phyloP scores from a whole-genome alignment of 2,888 invertebrate species.

The Abrostola triplasia region DNA sequence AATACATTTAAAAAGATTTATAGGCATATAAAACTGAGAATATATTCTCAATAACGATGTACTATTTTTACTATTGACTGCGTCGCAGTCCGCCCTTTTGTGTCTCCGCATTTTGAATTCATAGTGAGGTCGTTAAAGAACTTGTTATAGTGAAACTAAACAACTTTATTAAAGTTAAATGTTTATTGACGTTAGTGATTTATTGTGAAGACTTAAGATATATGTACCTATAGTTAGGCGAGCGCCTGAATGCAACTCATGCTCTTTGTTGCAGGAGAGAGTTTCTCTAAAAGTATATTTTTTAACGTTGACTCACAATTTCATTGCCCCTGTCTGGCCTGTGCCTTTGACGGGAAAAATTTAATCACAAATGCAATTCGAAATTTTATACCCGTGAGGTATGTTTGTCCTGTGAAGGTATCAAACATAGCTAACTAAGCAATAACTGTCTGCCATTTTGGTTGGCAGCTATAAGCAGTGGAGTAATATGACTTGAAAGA shows the following conservation, averaged over 20 bases:
- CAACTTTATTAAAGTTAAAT: constrained; percentile 33
- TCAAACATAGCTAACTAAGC: too few species aligned
- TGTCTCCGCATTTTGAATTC: constrained; percentile 38
- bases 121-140: constrained; percentile 37
- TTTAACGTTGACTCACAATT: too few species aligned
- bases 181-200: constrained; percentile 31
- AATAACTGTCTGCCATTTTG: too few species aligned
- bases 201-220: constrained; percentile 10
- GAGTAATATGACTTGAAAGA: too few species aligned
- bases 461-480: too few species aligned
- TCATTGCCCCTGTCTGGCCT: too few species aligned
- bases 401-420: too few species aligned
- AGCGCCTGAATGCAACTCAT: background rate
- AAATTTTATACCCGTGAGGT: too few species aligned
- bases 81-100: constrained; percentile 31
- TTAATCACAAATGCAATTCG: too few species aligned
- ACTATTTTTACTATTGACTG: constrained; percentile 36
- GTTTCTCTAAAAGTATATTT: background rate
- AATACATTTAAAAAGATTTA: constrained; percentile 46
- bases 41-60: constrained; percentile 49
- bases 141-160: constrained; percentile 36
- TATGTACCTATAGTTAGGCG: background rate
- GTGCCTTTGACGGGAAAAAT: too few species aligned
- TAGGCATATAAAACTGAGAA: constrained; percentile 46
- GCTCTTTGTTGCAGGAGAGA: background rate